Conservation (phyloP, 30 jellyfish, hydroid and myxozoan species). For the Aurelia aurita complex sp. Pacific region DNA sequence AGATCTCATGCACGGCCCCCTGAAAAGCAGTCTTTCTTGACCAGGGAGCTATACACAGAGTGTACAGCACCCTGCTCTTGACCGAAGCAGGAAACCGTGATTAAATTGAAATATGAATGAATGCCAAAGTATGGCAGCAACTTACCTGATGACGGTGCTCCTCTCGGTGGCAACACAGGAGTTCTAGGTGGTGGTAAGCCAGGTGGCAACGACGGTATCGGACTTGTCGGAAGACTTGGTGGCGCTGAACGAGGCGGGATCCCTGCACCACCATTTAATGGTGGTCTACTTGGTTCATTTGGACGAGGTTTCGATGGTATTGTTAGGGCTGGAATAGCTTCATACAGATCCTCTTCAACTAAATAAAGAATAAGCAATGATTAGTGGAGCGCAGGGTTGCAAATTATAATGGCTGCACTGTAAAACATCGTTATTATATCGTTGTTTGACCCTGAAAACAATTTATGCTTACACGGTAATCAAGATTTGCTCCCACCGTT, state of each 20-base stretch:
- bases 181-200: conserved; percentile 18
- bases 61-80: no score
- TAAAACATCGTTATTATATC: background rate
- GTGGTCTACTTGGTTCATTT: no score
- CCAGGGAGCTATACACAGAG: no score
- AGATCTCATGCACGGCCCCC: no score
- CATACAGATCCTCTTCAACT: conserved; percentile 52
- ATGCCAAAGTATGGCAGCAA: no score
- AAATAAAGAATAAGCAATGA: background rate
- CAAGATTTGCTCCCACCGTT: no score
- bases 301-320: background rate
- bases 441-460: no score
- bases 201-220: conserved; percentile 23
- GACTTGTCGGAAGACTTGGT: conserved; percentile 14
- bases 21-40: no score
- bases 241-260: conserved; percentile 34
- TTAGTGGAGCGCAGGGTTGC: background rate
- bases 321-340: conserved; percentile 9
- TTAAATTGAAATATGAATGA: no score
- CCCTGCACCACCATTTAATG: background rate
- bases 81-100: no score
- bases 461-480: no score
- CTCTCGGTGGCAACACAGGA: conserved; percentile 1
- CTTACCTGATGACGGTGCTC: conserved; percentile 1
- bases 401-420: background rate